phyloP scores from a whole-genome alignment of 2,888 invertebrate species.

The Hanleya hanleyi region DNA sequence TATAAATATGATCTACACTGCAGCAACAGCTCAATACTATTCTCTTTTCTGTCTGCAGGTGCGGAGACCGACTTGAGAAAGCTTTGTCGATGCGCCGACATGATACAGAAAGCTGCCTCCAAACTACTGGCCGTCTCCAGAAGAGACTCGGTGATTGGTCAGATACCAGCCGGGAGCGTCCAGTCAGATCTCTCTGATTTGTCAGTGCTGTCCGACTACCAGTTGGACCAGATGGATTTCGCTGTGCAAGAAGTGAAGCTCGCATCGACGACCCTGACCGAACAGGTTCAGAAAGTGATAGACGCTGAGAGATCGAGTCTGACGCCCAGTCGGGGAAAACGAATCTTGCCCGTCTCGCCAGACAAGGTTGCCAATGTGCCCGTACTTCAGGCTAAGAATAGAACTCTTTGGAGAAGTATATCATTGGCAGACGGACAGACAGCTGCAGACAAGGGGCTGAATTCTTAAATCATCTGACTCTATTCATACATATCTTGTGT shows the following conservation, averaged over 20 bases:
- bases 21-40: neutral
- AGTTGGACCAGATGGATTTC: constrained; percentile 50
- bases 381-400: neutral
- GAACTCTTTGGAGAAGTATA: neutral
- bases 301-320: constrained; percentile 24
- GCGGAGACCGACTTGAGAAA: constrained; percentile 45
- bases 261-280: constrained; percentile 40
- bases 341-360: constrained; percentile 7
- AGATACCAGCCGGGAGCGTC: constrained; percentile 16
- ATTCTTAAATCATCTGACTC: too few species aligned
- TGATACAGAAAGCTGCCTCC: constrained; percentile 49
- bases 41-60: constrained; percentile 37
- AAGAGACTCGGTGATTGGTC: constrained; percentile 15
- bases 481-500: too few species aligned
- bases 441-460: too few species aligned
- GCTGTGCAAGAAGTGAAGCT: constrained; percentile 44
- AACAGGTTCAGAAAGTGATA: constrained; percentile 40
- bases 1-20: neutral
- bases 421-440: neutral
- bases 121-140: constrained; percentile 41
- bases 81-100: constrained; percentile 52
- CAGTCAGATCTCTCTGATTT: constrained; percentile 25
- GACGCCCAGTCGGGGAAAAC: constrained; percentile 18
- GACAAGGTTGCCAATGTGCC: neutral
- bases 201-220: constrained; percentile 51